Evolutionary conservation across 2,888 invertebrate species (phyloP).

Genomic region (Drosophila formosana): DNA sequence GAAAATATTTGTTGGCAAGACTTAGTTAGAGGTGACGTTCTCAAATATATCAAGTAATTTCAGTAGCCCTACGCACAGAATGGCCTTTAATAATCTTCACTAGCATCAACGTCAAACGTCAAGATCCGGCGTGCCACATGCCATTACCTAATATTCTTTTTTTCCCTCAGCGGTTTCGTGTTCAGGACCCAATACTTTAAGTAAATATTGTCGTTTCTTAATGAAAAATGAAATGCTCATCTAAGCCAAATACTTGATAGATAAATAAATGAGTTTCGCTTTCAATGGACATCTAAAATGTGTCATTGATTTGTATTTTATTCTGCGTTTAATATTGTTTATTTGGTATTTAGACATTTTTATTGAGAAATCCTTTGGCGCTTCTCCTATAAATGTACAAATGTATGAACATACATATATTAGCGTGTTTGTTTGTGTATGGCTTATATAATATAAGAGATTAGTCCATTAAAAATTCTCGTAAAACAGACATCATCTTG

Average conservation of each 20-base stretch:
- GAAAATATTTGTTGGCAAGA: slow-evolving; percentile 59
- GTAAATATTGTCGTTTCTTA: slow-evolving; percentile 17
- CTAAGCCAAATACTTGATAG: slow-evolving; percentile 10
- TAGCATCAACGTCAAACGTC: slow-evolving; percentile 26
- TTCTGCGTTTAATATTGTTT: slow-evolving; percentile 18
- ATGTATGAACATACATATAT: neutral
- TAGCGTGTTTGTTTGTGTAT: neutral
- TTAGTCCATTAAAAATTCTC: slow-evolving; percentile 35
- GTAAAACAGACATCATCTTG: slow-evolving; percentile 56
- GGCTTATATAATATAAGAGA: slow-evolving; percentile 40
- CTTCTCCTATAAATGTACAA: slow-evolving; percentile 9
- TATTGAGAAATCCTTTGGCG: slow-evolving; percentile 51
- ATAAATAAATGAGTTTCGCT: slow-evolving; percentile 1
- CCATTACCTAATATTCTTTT: slow-evolving; percentile 42
- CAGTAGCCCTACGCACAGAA: slow-evolving; percentile 52
- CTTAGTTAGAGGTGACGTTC: slow-evolving; percentile 66
- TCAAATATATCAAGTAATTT: slow-evolving; percentile 69
- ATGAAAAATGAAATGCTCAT: slow-evolving; percentile 13
- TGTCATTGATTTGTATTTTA: slow-evolving; percentile 20
- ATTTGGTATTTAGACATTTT: slow-evolving; percentile 19
- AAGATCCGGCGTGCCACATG: slow-evolving; percentile 34
- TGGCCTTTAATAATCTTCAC: slow-evolving; percentile 47
- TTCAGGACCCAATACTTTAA: slow-evolving; percentile 34
- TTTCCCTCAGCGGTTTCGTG: slow-evolving; percentile 4
- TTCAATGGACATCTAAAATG: slow-evolving; percentile 11